Evolutionary conservation across 2,797 vertebrate species (phyloP).

Genomic region (Tangara arthus): DNA sequence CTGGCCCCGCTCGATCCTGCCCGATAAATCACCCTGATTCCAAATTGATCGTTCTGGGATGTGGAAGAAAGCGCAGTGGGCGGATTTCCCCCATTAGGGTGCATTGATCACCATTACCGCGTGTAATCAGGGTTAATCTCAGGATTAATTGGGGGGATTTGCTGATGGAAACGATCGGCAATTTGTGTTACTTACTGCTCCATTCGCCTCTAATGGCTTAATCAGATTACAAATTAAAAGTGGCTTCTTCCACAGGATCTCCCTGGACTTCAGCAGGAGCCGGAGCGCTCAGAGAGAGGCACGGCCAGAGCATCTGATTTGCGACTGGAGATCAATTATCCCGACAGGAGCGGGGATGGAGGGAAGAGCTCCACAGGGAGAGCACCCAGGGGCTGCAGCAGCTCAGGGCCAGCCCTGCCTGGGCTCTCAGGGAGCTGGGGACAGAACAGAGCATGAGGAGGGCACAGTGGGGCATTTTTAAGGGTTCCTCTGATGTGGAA

Average conservation of each 20-base stretch:
- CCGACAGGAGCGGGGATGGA: background rate
- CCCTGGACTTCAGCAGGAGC: background rate
- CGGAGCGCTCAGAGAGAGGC: background rate
- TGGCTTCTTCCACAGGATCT: conserved; percentile 56
- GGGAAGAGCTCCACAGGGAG: background rate
- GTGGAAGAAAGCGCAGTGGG: conserved; percentile 53
- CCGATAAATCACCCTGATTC: conserved; percentile 38
- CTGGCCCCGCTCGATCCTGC: background rate
- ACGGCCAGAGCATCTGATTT: background rate
- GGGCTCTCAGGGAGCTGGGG: background rate
- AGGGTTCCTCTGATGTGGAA: background rate
- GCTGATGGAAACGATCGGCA: conserved; percentile 62
- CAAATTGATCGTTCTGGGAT: conserved; percentile 55
- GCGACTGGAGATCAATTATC: background rate
- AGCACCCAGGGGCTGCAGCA: background rate
- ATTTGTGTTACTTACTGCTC: conserved; percentile 68
- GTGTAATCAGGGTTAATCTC: conserved; percentile 71
- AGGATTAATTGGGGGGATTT: conserved; percentile 73
- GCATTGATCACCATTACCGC: conserved; percentile 67
- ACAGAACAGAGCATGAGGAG: fast-evolving
- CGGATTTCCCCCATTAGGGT: conserved; percentile 67
- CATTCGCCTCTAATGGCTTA: conserved; percentile 67
- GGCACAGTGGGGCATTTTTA: fast-evolving
- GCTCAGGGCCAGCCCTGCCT: background rate
- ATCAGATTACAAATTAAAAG: conserved; percentile 74